phyloP scores from a whole-genome alignment of 2,113 vertebrate genomes.

The Panthera tigris region DNA sequence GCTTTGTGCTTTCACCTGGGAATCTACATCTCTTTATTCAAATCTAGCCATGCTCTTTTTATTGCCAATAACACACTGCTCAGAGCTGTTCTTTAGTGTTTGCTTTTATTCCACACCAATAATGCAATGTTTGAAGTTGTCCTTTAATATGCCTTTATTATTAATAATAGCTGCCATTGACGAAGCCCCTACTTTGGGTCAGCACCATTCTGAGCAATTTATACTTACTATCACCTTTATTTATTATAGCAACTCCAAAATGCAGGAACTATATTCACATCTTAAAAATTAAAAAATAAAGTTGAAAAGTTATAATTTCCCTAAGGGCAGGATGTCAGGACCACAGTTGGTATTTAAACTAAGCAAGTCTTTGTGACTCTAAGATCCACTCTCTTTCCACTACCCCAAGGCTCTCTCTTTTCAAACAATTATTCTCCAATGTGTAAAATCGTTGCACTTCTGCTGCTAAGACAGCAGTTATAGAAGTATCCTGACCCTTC shows the following conservation, averaged over 20 bases:
- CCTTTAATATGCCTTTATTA: neutral
- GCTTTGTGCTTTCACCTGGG: neutral
- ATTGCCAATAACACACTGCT: neutral
- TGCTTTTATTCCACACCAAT: neutral
- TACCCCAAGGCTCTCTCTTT: neutral
- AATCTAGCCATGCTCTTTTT: neutral
- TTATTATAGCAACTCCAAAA: neutral
- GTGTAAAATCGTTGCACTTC: neutral
- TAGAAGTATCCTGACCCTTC: neutral
- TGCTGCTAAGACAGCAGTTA: neutral
- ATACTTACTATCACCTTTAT: neutral
- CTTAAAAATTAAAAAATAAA: constrained; percentile 51
- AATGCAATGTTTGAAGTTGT: neutral
- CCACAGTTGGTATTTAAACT: neutral
- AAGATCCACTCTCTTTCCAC: neutral
- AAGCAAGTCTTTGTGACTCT: neutral
- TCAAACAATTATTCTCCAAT: neutral
- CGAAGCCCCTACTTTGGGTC: neutral
- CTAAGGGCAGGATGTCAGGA: neutral
- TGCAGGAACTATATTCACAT: neutral
- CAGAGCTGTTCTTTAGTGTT: neutral
- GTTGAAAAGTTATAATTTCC: neutral
- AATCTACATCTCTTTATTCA: neutral
- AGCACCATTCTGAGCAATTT: neutral
- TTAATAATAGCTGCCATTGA: neutral